Percentiles rank a stretch among this genome's conserved stretches.
Evolutionary conservation across 2,888 invertebrate genomes (phyloP).

Genomic region (Megastigmus dorsalis): DNA sequence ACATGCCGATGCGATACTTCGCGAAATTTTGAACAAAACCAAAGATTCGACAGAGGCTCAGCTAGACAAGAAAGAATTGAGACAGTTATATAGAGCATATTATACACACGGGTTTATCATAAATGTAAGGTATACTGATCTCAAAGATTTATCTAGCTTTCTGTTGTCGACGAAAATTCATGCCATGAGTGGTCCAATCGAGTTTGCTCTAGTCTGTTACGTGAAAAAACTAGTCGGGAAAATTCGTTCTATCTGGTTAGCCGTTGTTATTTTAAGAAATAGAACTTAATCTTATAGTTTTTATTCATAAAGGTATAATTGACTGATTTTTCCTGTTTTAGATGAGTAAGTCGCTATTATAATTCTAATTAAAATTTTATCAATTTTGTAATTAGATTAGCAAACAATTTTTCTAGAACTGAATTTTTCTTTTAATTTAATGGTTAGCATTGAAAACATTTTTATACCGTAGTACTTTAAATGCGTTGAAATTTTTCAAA

Average conservation of each 20-base stretch:
- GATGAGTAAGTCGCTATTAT: slow-evolving; percentile 1
- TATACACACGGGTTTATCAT: slow-evolving; percentile 69
- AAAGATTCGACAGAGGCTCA: slow-evolving; percentile 58
- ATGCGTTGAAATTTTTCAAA: slow-evolving; percentile 6
- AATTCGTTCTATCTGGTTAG: slow-evolving; percentile 69
- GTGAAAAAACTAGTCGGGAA: slow-evolving; percentile 67
- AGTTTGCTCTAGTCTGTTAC: slow-evolving; percentile 69
- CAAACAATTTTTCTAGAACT: slow-evolving; percentile 15
- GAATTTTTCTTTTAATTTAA: no score
- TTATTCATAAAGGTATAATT: slow-evolving; percentile 5
- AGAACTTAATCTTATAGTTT: slow-evolving; percentile 51
- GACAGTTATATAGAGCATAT: slow-evolving; percentile 69
- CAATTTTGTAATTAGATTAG: not conserved
- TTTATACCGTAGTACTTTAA: not conserved
- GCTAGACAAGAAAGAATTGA: slow-evolving; percentile 66
- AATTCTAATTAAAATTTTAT: slow-evolving; percentile 15
- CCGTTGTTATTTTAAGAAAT: slow-evolving; percentile 66
- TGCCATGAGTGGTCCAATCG: slow-evolving; percentile 67
- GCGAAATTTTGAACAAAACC: slow-evolving; percentile 62
- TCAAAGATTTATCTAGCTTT: slow-evolving; percentile 64
- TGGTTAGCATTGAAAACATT: no score
- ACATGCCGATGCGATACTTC: slow-evolving; percentile 66
- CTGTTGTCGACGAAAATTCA: slow-evolving; percentile 68
- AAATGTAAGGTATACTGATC: slow-evolving; percentile 63
- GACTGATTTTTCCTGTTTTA: not conserved